These are phyloP conservation scores for Cephus runcator DNA, from an alignment of 2,888 invertebrate species.

Conservation along the genomic window DNA sequence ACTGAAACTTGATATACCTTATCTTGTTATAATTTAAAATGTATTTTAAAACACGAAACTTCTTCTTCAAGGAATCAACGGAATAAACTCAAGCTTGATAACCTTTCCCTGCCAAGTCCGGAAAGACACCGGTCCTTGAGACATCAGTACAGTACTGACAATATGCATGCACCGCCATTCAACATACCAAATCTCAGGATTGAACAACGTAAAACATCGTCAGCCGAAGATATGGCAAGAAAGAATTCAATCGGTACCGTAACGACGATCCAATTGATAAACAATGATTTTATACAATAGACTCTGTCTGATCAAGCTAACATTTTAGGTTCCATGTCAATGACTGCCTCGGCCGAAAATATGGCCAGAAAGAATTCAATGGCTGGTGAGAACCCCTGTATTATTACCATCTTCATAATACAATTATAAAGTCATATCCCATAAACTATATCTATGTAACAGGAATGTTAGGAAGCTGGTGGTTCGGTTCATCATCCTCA, in stretches of 20 bases:
- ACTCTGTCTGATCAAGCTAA: neutral
- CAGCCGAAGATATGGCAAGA: constrained; percentile 91
- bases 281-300: neutral
- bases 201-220: constrained; percentile 88
- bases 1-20: neutral
- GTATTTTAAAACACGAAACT: neutral
- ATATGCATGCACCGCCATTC: constrained; percentile 85
- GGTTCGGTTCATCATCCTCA: constrained; percentile 85
- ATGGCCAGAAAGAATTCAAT: constrained; percentile 68
- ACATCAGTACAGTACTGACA: constrained; percentile 87
- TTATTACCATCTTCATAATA: neutral
- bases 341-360: constrained; percentile 68
- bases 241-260: constrained; percentile 81
- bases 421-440: neutral
- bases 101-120: constrained; percentile 78
- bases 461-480: constrained; percentile 81
- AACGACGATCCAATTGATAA: constrained; percentile 18
- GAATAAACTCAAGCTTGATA: constrained; percentile 88
- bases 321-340: constrained; percentile 55
- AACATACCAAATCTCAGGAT: constrained; percentile 89
- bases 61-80: constrained; percentile 74
- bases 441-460: constrained; percentile 23
- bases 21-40: neutral
- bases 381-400: constrained; percentile 54
- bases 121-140: constrained; percentile 80